Conservation (phyloP, 2,888 invertebrate genomes). For the Aquatica leii region DNA sequence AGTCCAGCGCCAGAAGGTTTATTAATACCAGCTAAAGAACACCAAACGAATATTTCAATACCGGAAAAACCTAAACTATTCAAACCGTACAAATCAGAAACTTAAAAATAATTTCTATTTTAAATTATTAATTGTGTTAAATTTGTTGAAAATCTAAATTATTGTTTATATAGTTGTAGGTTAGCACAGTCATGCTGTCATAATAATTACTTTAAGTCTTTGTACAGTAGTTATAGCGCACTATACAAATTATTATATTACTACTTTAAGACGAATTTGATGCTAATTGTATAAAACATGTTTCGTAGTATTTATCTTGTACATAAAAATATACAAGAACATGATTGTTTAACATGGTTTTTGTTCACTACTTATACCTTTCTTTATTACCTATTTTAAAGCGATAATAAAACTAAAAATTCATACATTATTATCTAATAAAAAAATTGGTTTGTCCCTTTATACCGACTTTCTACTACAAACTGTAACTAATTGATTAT, state of each 20-base stretch:
- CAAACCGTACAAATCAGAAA: conserved; percentile 77
- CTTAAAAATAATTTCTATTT: conserved; percentile 43
- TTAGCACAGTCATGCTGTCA: background rate
- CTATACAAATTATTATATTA: background rate
- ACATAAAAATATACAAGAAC: background rate
- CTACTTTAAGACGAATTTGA: background rate
- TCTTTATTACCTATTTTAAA: too few relatives aligned
- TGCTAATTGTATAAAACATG: conserved; percentile 1
- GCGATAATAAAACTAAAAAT: too few relatives aligned
- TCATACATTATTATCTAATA: too few relatives aligned
- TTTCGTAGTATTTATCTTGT: conserved; percentile 2
- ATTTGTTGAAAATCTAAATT: conserved; percentile 12
- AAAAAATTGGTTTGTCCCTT: too few relatives aligned
- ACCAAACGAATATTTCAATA: conserved; percentile 53
- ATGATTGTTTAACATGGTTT: too few relatives aligned
- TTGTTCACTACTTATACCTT: too few relatives aligned
- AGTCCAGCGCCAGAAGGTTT: conserved; percentile 57
- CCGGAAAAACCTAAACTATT: conserved; percentile 71
- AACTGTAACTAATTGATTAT: too few relatives aligned
- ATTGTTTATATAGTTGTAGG: background rate
- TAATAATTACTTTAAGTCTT: background rate
- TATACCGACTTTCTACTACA: too few relatives aligned
- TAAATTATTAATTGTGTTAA: conserved; percentile 10
- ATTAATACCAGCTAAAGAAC: conserved; percentile 52
- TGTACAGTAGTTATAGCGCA: conserved; percentile 5